Evolutionary conservation across 1,140 invertebrate genomes (phyloP).

Genomic region (Nylanderia fulva): DNA sequence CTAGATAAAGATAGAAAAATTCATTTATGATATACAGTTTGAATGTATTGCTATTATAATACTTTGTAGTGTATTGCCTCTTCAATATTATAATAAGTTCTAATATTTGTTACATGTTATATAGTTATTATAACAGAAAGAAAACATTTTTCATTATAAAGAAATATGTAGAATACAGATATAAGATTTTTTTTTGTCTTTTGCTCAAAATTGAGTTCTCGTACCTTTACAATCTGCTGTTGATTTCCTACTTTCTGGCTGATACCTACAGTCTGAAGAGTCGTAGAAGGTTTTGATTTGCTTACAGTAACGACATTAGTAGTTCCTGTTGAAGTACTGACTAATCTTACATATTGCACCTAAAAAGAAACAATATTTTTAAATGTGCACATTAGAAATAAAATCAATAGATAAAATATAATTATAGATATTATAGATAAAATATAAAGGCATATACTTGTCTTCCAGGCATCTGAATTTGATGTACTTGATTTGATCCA

Average conservation of each 20-base stretch:
- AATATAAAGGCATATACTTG: constrained; percentile 84
- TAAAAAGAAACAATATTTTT: constrained; percentile 78
- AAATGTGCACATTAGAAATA: background rate
- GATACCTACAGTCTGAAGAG: constrained; percentile 80
- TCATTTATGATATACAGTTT: constrained; percentile 21
- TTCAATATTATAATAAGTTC: constrained; percentile 29
- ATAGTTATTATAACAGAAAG: background rate
- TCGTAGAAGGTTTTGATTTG: constrained; percentile 81
- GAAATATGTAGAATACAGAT: background rate
- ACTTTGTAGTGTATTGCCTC: background rate
- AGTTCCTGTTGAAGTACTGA: constrained; percentile 85
- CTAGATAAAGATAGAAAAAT: constrained; percentile 59
- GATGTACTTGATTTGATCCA: constrained; percentile 88
- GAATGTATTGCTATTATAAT: background rate
- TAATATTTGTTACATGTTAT: background rate
- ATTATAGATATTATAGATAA: background rate
- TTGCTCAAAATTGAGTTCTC: background rate
- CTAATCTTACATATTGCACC: constrained; percentile 91
- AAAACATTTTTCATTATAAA: background rate
- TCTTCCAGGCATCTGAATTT: constrained; percentile 90
- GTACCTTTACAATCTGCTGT: constrained; percentile 83
- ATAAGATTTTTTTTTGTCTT: background rate
- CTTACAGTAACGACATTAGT: constrained; percentile 84
- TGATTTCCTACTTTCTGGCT: constrained; percentile 81
- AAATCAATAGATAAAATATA: constrained; percentile 5